Conservation (phyloP, 2,113 vertebrate genomes). For the Pelecanoides urinatrix region DNA sequence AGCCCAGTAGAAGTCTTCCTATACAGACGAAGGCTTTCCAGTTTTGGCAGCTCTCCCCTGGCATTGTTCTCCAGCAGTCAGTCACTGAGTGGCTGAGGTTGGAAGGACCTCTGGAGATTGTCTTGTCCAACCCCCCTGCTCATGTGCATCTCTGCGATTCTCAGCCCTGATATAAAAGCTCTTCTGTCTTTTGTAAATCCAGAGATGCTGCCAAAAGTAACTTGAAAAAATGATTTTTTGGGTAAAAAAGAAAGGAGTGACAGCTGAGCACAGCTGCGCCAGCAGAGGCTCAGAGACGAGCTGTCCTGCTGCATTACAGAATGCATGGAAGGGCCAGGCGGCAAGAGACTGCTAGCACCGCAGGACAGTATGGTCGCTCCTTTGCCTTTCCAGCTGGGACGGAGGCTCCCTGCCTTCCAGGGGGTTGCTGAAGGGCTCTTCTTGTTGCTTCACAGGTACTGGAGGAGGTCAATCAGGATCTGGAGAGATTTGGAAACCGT, state of each 20-base stretch:
- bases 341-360: background rate
- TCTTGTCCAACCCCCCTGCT: background rate
- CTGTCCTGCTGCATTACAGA: background rate
- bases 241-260: background rate
- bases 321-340: background rate
- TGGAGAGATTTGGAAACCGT: slow-evolving; percentile 75
- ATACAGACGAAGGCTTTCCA: background rate
- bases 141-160: background rate
- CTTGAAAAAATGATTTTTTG: background rate
- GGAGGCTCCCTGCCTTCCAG: background rate
- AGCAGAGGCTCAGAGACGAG: background rate
- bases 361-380: background rate
- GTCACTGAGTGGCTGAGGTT: background rate
- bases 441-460: slow-evolving; percentile 36
- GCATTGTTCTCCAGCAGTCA: background rate
- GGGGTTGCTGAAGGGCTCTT: background rate
- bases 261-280: background rate
- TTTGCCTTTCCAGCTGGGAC: background rate
- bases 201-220: background rate
- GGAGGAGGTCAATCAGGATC: slow-evolving; percentile 56
- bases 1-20: background rate
- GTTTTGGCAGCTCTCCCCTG: background rate
- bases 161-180: background rate
- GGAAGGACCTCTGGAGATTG: background rate
- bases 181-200: background rate